Base-by-base conservation (phyloP, 2,113 vertebrate species). In the Tyto alba region DNA sequence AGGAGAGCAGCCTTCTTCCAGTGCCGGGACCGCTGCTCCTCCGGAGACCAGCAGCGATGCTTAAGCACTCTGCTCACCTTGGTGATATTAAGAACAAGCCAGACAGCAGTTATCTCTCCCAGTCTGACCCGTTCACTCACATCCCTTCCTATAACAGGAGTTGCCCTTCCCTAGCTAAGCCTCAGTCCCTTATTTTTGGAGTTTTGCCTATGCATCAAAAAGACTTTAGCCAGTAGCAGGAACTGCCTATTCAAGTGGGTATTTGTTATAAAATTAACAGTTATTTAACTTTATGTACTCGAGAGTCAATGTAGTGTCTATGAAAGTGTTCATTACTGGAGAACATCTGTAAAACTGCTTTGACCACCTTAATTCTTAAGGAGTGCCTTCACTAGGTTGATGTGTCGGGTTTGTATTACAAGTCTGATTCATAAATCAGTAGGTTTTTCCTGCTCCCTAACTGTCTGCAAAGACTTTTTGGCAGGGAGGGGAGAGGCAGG, bases 401-500 rank as follows among this genome's bases (percentile, higher is more conserved):
- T 47, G 38, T 23, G 52, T 67, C 55, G 48, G 10, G 41, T 45
- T 86, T 45, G 10, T 69, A 36, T 30, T 83, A 9, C 5, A 4
- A 18, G 11, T 59, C 60, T 67, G 63, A 29, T 59, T 38, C 8
- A 22, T 9, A 64, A 57, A 77, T 47, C 30, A 29, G 13, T n/a
- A 21, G 3, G 0, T 2, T 78, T 50, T 67, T 43, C 36, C 30
- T 57, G 19, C 4, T 68, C 40, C 16, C 4, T 55, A 41, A 40
- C n/a, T 85, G 38, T 16, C 50, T 67, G 21, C 13, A 52, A 47
- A 80, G 15, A 4, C n/a, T 12, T 36, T 25, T 45, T 32, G 11
- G n/a, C n/a, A 0, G 1, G 19, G n/a, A n/a, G 10, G 7, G 4
- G 3, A 6, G 11, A 11, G 29, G 13, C 6, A 36, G 20, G 32